These are phyloP conservation scores for Drosophila maculinotata DNA, from an alignment of 2,888 invertebrate species.

Conservation along the genomic window DNA sequence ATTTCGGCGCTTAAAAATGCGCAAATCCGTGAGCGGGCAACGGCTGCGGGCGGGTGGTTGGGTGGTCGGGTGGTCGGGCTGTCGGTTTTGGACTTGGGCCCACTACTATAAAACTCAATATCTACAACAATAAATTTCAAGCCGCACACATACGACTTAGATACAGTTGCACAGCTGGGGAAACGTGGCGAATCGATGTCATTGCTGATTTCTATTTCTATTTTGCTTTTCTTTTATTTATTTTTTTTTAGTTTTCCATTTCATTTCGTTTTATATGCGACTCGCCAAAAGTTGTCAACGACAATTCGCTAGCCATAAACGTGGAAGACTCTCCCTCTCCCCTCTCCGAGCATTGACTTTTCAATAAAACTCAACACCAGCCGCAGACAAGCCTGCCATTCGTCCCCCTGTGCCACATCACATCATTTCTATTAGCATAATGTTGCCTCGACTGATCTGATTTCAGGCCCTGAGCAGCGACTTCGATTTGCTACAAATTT, in stretches of 20 bases:
- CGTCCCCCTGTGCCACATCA: slow-evolving; percentile 2
- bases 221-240: slow-evolving; percentile 25
- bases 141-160: slow-evolving; percentile 37
- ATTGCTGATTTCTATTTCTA: slow-evolving; percentile 44
- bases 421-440: slow-evolving; percentile 79
- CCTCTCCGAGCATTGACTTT: slow-evolving; percentile 38
- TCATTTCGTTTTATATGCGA: slow-evolving; percentile 75
- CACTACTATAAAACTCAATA: slow-evolving; percentile 81
- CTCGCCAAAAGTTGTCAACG: slow-evolving; percentile 75
- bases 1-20: slow-evolving; percentile 75
- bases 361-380: slow-evolving; percentile 73
- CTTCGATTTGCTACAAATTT: slow-evolving; percentile 74
- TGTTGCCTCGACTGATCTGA: slow-evolving; percentile 58
- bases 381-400: slow-evolving; percentile 46
- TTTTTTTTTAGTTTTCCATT: slow-evolving; percentile 73
- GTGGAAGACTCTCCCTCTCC: slow-evolving; percentile 23
- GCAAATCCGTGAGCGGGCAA: slow-evolving; percentile 56
- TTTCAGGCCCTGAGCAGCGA: slow-evolving; percentile 21
- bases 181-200: slow-evolving; percentile 73
- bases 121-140: slow-evolving; percentile 80
- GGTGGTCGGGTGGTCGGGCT: too few relatives aligned
- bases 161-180: slow-evolving; percentile 56
- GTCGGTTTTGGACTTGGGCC: slow-evolving; percentile 42
- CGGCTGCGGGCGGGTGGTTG: too few relatives aligned
- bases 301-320: slow-evolving; percentile 67